Base-by-base conservation (phyloP, 2,113 vertebrate genomes). In the Myiagra hebetior region DNA sequence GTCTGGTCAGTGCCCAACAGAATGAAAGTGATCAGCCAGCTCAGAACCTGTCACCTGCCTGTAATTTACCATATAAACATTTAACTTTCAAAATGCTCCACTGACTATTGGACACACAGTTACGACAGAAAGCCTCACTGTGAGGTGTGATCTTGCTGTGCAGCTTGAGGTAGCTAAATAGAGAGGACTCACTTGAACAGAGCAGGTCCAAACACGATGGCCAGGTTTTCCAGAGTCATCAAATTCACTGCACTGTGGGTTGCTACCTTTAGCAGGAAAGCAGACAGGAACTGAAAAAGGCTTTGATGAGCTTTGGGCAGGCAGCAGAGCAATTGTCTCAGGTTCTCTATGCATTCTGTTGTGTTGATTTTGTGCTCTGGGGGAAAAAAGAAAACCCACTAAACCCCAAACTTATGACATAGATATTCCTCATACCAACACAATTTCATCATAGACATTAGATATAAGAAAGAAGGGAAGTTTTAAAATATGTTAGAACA, bases 221-320 rank as follows among this genome's bases (percentile, higher is more conserved):
- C 98, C 50, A 99, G 95, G 87, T 98, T 98, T 96, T 99, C 98
- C 95, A 98, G 77, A 46, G 98, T 98, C 98, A 98, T 99, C 80
- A 97, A 98, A 95, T 99, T 99, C 76, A 94, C 97, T 17, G 98
- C 94, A 79, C 98, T 98, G 75, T 98, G 64, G 21, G 96, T 81
- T 6, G 98, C 98, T 78, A 98, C 98, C 91, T 97, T 98, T 50
- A 94, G 89, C 67, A 99, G 93, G 94, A 98, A 99, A 92, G 95
- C 93, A 94, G 95, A 94, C 19, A 99, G 96, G 96, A 98, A 98
- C 81, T 95, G 98, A 56, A 98, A 94, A 72, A 98, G 95, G 67
- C 46, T 90, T 79, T 97, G 96, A 91, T 98, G 98, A 50, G 97
- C 97, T 68, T 87, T 67, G 30, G 98, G 98, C 21, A 98, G 96